Percentiles rank a stretch among this genome's conserved stretches.
These are phyloP conservation scores for Pterobdella sp. DNA, from an alignment of 2,888 invertebrate genomes.

Conservation along the genomic window DNA sequence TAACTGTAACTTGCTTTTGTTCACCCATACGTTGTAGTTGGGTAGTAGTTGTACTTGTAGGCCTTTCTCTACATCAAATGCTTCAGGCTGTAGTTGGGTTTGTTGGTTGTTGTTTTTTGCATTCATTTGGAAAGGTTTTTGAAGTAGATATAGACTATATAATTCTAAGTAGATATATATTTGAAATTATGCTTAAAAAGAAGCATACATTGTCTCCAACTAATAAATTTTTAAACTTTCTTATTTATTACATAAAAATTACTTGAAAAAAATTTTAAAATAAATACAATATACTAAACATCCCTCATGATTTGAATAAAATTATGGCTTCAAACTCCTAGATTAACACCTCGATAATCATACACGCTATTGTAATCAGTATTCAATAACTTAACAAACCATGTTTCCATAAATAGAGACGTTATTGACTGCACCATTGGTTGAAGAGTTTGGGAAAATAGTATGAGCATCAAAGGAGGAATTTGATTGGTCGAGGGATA, in stretches of 20 bases:
- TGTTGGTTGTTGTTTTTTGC: no score
- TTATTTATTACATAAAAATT: no score
- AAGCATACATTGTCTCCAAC: no score
- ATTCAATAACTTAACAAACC: not conserved
- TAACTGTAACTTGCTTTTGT: slow-evolving; percentile 32
- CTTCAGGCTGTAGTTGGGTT: slow-evolving; percentile 29
- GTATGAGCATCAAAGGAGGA: slow-evolving; percentile 24
- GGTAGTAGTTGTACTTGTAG: slow-evolving; percentile 34
- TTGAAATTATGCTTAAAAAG: no score
- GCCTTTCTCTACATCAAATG: slow-evolving; percentile 34
- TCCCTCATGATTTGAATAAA: not conserved
- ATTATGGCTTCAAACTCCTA: not conserved
- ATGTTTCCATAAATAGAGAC: slow-evolving; percentile 27
- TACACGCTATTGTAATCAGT: not conserved
- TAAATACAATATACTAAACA: not conserved
- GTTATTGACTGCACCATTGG: slow-evolving; percentile 13
- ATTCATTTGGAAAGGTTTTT: no score
- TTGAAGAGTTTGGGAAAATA: slow-evolving; percentile 11
- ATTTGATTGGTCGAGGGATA: not conserved
- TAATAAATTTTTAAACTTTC: no score
- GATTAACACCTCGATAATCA: not conserved
- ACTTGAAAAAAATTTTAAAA: no score
- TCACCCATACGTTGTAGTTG: slow-evolving; percentile 34
- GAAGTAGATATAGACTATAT: no score
- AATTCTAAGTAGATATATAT: no score